phyloP scores from a whole-genome alignment of 2,797 vertebrate species.

The Gallirallus australis region DNA sequence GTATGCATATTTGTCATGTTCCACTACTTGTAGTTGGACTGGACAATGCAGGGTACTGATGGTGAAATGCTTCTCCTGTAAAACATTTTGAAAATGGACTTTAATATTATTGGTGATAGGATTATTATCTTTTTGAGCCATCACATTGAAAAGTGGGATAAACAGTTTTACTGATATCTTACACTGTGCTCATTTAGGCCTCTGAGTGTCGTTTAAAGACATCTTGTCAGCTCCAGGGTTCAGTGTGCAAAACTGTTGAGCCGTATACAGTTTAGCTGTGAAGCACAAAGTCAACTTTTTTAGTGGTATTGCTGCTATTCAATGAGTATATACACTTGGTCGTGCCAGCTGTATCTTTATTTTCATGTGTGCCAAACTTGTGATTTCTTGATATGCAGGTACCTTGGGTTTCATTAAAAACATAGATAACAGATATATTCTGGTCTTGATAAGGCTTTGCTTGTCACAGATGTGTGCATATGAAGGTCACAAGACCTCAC shows the following conservation, averaged over 20 bases:
- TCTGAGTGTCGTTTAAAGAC: not conserved
- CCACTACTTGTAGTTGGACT: not conserved
- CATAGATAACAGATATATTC: not conserved
- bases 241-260: not conserved
- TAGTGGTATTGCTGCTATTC: not conserved
- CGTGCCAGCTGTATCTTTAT: not conserved
- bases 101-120: not conserved
- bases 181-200: not conserved
- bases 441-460: not conserved
- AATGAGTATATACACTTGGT: not conserved
- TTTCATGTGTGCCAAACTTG: not conserved
- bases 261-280: not conserved
- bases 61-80: not conserved
- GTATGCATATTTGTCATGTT: not conserved
- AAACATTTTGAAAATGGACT: not conserved
- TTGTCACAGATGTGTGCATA: not conserved
- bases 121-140: not conserved
- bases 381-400: not conserved
- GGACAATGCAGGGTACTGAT: not conserved
- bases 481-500: not conserved
- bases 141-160: not conserved
- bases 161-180: not conserved
- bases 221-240: not conserved
- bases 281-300: slow-evolving; percentile 28
- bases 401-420: not conserved